Evolutionary conservation across 2,797 vertebrate species (phyloP).

Genomic region (Astyanax mexicanus): DNA sequence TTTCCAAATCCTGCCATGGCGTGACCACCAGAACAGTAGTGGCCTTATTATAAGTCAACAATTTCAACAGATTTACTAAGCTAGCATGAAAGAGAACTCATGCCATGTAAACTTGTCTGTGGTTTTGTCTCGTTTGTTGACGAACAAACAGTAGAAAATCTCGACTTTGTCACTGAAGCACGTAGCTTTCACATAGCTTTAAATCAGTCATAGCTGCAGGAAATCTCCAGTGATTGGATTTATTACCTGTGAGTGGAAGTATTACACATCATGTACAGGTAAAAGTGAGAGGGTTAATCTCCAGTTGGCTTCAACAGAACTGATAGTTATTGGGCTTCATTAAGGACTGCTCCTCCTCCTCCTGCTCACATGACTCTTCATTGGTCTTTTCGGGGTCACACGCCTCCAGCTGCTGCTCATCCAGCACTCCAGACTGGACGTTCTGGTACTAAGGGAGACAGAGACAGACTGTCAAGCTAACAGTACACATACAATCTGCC

Average conservation of each 20-base stretch:
- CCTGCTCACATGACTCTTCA: slow-evolving; percentile 83
- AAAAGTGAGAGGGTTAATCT: background rate
- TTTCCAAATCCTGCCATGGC: background rate
- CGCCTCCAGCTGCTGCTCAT: slow-evolving; percentile 76
- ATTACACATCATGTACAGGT: background rate
- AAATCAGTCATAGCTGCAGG: background rate
- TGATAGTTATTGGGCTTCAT: slow-evolving; percentile 96
- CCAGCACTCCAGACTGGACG: slow-evolving; percentile 67
- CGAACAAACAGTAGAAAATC: background rate
- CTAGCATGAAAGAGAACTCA: background rate
- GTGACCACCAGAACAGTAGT: background rate
- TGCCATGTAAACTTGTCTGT: background rate
- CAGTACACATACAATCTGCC: too few relatives aligned
- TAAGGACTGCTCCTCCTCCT: slow-evolving; percentile 83
- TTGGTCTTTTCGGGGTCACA: slow-evolving; percentile 72
- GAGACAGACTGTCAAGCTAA: too few relatives aligned
- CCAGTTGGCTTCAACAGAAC: slow-evolving; percentile 83
- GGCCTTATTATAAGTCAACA: background rate
- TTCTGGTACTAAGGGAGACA: slow-evolving; percentile 77
- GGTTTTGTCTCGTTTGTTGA: background rate
- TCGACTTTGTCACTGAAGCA: background rate
- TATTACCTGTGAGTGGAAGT: background rate
- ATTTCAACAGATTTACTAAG: background rate
- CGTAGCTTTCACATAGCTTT: too few relatives aligned
- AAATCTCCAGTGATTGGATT: background rate